Evolutionary conservation across 2,888 invertebrate genomes (phyloP).

Genomic region (Brassicogethes aeneus): DNA sequence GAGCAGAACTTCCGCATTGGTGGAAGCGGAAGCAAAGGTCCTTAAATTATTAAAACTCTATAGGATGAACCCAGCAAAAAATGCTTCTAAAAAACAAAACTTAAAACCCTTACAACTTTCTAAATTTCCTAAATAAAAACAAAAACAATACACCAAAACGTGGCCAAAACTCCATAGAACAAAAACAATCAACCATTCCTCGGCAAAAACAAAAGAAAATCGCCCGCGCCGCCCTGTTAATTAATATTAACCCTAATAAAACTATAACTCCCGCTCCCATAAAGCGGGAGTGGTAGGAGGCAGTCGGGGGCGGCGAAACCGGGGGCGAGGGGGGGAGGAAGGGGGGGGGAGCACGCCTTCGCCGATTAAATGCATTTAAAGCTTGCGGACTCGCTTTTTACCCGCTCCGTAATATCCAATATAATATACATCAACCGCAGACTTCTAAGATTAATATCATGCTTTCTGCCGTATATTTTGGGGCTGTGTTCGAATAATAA

Average conservation of each 20-base stretch:
- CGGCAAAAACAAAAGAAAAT: background rate
- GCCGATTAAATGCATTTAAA: constrained; percentile 3
- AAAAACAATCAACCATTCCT: constrained; percentile 5
- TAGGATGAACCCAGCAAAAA: no score
- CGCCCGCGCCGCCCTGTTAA: constrained; percentile 21
- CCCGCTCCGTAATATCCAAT: constrained; percentile 40
- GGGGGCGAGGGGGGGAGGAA: background rate
- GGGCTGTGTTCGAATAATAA: constrained; percentile 26
- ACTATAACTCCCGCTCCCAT: constrained; percentile 25
- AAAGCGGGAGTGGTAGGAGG: constrained; percentile 17
- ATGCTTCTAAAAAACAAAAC: no score
- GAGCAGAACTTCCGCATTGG: no score
- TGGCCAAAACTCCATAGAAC: no score
- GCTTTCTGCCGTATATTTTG: constrained; percentile 13
- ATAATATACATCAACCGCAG: constrained; percentile 43
- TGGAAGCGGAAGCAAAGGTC: no score
- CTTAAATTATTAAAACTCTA: no score
- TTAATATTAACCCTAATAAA: constrained; percentile 32
- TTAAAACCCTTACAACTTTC: no score
- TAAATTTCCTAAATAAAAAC: no score
- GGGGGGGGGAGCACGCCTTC: background rate
- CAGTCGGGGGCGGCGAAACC: constrained; percentile 5
- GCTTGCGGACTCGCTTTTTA: constrained; percentile 27
- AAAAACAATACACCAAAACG: no score
- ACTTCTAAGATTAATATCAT: constrained; percentile 40